Percentiles rank a stretch among this genome's conserved stretches.
Evolutionary conservation across 2,888 invertebrate genomes (phyloP).

Genomic region (Aspidiotus destructor): DNA sequence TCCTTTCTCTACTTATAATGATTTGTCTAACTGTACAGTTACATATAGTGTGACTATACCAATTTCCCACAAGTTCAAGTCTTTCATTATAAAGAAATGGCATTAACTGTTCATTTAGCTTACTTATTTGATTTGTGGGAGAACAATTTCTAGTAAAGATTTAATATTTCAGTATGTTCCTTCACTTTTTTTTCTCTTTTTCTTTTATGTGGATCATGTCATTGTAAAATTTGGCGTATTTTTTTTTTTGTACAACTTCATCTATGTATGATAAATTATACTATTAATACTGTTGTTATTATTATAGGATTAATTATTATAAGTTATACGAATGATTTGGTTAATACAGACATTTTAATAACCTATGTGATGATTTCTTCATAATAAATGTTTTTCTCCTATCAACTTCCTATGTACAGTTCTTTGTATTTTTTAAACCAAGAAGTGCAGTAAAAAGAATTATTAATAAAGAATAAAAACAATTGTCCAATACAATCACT

Average conservation of each 20-base stretch:
- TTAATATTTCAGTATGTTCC: no score
- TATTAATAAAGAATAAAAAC: neutral
- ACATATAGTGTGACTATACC: neutral
- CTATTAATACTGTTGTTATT: no score
- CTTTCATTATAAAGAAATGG: conserved; percentile 1
- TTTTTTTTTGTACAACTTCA: neutral
- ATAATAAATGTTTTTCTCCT: neutral
- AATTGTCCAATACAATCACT: neutral
- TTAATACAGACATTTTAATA: no score
- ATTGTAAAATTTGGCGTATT: neutral
- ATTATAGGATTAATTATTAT: neutral
- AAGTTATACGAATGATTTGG: neutral
- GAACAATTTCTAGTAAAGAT: neutral
- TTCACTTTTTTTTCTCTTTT: neutral
- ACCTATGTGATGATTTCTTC: neutral
- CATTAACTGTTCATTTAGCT: neutral
- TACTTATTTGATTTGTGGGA: neutral
- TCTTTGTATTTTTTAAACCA: neutral
- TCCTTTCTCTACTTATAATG: no score
- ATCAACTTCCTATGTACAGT: neutral
- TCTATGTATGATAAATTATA: conserved; percentile 1
- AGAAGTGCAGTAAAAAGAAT: neutral
- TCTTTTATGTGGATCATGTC: neutral
- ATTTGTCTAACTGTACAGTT: neutral
- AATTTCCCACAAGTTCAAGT: neutral